Conservation (phyloP, 2,888 invertebrate genomes). For the Synanthedon tipuliformis region DNA sequence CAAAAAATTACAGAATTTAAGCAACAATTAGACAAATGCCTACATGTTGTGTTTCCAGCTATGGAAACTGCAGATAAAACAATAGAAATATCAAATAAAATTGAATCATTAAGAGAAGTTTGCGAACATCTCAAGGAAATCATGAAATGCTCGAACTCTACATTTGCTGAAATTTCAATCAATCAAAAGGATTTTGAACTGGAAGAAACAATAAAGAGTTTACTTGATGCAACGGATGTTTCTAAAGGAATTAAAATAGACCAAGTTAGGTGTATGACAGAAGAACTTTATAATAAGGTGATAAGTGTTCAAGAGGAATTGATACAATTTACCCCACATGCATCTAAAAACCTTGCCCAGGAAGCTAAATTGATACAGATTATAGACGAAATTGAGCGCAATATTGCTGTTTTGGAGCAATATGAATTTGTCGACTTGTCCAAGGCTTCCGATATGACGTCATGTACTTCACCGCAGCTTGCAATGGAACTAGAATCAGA, state of each 20-base stretch:
- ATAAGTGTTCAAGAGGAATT: constrained; percentile 41
- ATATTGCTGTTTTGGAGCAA: constrained; percentile 46
- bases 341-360: constrained; percentile 23
- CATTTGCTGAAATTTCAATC: constrained; percentile 6
- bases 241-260: constrained; percentile 34
- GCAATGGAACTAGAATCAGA: constrained; percentile 36
- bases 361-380: constrained; percentile 44
- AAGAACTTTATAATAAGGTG: constrained; percentile 39
- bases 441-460: constrained; percentile 32
- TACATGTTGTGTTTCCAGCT: constrained; percentile 36
- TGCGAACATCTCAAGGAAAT: constrained; percentile 36
- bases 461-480: constrained; percentile 25
- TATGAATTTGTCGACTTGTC: constrained; percentile 47
- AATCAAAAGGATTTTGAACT: constrained; percentile 21
- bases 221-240: constrained; percentile 35
- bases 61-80: constrained; percentile 36
- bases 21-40: constrained; percentile 37
- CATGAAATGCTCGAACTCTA: constrained; percentile 22
- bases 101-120: constrained; percentile 30
- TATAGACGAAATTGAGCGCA: constrained; percentile 42
- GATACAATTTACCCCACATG: constrained; percentile 31
- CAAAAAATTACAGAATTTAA: constrained; percentile 41
- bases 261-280: constrained; percentile 34
- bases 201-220: constrained; percentile 24
- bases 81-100: constrained; percentile 41